Evolutionary conservation across 2,888 invertebrate species (phyloP).

Genomic region (Ypsolopha scabrella): DNA sequence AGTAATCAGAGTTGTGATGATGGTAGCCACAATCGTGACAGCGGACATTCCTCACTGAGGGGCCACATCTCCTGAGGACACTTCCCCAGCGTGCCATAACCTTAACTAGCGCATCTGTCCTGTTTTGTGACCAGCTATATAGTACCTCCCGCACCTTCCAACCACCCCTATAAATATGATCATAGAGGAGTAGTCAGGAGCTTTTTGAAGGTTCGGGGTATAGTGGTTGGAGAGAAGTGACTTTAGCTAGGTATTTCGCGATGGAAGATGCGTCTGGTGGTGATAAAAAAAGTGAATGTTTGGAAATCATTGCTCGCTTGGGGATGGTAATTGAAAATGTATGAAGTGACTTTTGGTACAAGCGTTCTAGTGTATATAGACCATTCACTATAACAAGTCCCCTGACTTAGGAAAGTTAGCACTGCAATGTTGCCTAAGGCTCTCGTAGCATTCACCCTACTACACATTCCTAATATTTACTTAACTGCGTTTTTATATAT

Average conservation of each 20-base stretch:
- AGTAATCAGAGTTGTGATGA: not conserved
- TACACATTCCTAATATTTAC: too few relatives aligned
- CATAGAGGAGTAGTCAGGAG: not conserved
- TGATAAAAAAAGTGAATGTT: slow-evolving; percentile 3
- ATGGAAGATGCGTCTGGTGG: not conserved
- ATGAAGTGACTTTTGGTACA: not conserved
- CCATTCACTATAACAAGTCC: not conserved
- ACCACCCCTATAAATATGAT: not conserved
- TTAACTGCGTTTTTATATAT: too few relatives aligned
- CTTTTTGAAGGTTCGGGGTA: not conserved
- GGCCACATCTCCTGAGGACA: slow-evolving; percentile 24
- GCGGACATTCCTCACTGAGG: not conserved
- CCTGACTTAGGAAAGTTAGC: too few relatives aligned
- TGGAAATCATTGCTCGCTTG: slow-evolving; percentile 5
- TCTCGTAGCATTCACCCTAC: too few relatives aligned
- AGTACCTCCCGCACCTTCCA: not conserved
- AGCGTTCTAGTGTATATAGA: not conserved
- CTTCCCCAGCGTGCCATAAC: slow-evolving; percentile 45
- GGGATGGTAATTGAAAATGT: slow-evolving; percentile 9
- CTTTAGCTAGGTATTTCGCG: not conserved
- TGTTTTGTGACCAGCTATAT: not conserved
- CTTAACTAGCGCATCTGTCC: slow-evolving; percentile 55
- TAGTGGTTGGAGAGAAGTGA: not conserved
- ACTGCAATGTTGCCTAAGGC: too few relatives aligned
- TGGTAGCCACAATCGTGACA: not conserved